Percentiles rank a stretch among this genome's conserved stretches.
These are phyloP conservation scores for Pristionchus mayeri DNA, from an alignment of 2,888 invertebrate species.

Conservation along the genomic window DNA sequence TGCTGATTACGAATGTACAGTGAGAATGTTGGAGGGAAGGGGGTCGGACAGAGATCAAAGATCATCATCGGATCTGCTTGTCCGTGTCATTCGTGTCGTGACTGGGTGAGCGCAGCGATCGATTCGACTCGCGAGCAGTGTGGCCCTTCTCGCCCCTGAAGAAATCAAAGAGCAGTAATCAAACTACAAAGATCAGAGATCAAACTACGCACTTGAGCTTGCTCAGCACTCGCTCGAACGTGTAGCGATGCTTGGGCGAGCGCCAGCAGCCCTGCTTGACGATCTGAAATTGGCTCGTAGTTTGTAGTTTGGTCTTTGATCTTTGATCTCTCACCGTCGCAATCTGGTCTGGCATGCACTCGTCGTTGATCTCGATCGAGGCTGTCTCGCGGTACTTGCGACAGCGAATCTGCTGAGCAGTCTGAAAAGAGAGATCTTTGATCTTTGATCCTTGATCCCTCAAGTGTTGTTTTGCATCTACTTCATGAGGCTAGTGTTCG, in stretches of 20 bases:
- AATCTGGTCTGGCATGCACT: conserved; percentile 46
- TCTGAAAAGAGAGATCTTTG: conserved; percentile 48
- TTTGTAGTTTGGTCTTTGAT: not conserved
- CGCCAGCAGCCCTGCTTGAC: conserved; percentile 34
- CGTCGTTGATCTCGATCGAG: conserved; percentile 4
- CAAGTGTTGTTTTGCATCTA: too few species aligned
- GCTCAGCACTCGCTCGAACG: conserved; percentile 21
- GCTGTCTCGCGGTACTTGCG: conserved; percentile 43
- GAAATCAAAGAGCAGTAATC: not conserved
- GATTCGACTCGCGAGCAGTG: conserved; percentile 41
- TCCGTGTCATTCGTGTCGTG: not conserved
- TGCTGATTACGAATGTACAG: conserved; percentile 12
- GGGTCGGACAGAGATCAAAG: not conserved
- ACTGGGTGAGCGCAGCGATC: conserved; percentile 37
- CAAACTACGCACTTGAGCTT: conserved; percentile 40
- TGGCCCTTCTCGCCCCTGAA: conserved; percentile 40
- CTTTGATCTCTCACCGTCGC: conserved; percentile 10
- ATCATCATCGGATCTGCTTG: not conserved
- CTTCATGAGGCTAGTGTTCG: too few species aligned
- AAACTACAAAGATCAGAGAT: not conserved
- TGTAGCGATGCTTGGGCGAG: conserved; percentile 29
- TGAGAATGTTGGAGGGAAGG: not conserved
- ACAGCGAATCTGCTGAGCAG: conserved; percentile 24
- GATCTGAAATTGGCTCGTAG: not conserved
- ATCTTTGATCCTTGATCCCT: conserved; percentile 41